Evolutionary conservation across 2,888 invertebrate genomes (phyloP).

Genomic region (Callimorpha dominula): DNA sequence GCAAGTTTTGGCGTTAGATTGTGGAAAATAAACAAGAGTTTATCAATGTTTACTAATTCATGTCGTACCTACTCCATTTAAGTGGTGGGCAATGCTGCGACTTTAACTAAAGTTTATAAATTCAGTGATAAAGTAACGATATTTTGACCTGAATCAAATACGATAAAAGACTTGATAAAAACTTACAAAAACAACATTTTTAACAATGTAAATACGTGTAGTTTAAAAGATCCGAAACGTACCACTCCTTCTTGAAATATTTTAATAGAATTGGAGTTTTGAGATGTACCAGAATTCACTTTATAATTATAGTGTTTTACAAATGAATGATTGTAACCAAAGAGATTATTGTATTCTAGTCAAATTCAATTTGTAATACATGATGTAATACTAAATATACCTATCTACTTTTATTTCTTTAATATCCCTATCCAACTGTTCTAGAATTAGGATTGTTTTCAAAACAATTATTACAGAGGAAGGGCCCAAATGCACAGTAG

Average conservation of each 20-base stretch:
- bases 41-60: not conserved
- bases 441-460: no score
- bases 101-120: not conserved
- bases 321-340: slow-evolving; percentile 34
- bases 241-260: not conserved
- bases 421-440: not conserved
- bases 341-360: slow-evolving; percentile 51
- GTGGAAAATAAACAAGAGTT: not conserved
- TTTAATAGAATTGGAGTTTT: not conserved
- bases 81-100: not conserved
- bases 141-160: not conserved
- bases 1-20: not conserved
- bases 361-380: slow-evolving; percentile 33
- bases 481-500: no score
- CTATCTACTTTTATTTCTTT: slow-evolving; percentile 17
- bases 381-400: slow-evolving; percentile 17
- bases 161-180: not conserved
- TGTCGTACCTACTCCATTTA: not conserved
- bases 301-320: slow-evolving; percentile 14
- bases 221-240: not conserved
- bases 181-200: not conserved
- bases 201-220: not conserved
- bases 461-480: no score
- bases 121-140: not conserved
- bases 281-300: not conserved